Base-by-base conservation (phyloP, 1,140 invertebrate species). In the Camponotus floridanus region DNA sequence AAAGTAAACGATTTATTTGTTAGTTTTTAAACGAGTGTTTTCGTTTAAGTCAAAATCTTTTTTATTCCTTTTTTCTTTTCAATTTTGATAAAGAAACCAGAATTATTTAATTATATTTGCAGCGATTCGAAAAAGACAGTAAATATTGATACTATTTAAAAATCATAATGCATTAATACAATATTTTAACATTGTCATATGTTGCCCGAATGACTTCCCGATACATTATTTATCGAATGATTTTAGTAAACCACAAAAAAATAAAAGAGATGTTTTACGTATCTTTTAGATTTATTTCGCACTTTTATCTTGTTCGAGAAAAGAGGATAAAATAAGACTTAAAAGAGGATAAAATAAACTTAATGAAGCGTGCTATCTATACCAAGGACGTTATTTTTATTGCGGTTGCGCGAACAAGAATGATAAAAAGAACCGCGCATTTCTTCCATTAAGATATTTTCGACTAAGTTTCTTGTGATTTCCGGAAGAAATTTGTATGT, bases 21-120 rank as follows among this genome's bases (percentile, higher is more conserved):
- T 70, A 11, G 55, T 55, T 74, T 39, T 74, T 55, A 9, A 55
- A 74, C 64, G 92, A 93, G 62, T 94, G 92, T 86, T 94, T 94
- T 88, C 91, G 91, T 91, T 94, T 94, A 39, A 26, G 85, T 73
- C 62, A 36, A 4, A 73, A 26, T 26, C 26, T 26, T 26, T 26
- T 26, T 26, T 26, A 26, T 26, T 26, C 1, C 1, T 26, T 26
- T 26, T 1, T 26, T 26, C 26, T 26, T 26, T 26, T 26, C 26
- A 26, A 3, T 48, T 45, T 1, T 9, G 42, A 45, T 45, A 45
- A 45, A 45, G 13, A 48, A 48, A 13, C 3, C 0, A 1, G 13
- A 48, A 48, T 48, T 48, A 48, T 48, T 48, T 48, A 15, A 48
- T 48, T 15, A 15, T 48, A 48, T 48, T 48, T 48, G 3, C 11